Evolutionary conservation across 2,888 invertebrate species (phyloP), one percentile per base, ranked within the genome.

Genomic region (Dryomyza anilis): DNA sequence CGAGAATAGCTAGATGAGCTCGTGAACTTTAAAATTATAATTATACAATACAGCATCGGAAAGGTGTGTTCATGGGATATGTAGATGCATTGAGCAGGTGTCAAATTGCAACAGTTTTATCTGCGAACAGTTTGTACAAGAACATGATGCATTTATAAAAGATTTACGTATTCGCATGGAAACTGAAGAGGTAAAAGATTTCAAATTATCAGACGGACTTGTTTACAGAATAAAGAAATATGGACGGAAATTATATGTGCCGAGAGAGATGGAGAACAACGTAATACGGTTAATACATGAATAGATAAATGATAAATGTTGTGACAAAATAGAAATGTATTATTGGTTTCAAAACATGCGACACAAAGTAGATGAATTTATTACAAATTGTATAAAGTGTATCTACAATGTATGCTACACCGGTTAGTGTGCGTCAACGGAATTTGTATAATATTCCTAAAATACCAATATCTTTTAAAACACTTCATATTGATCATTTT

Each of bases 371-470:
- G 30, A 60, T 2, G 36, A 23, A 2, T 50, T 33, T 23, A 60
- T 39, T n/a, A 29, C 4, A 19, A 59, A 46, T 48, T 59, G 59
- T 16, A 10, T 59, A 8, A 59, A 59, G 30, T 59, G 59, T 30
- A 59, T 46, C 3, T n/a, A n/a, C n/a, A n/a, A 59, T 59, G 14
- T 59, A 46, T 29, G 23, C 59, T 3, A 21, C 46, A 7, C 36
- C 39, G n/a, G 29, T 5, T 50, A 14, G 6, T 2, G n/a, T 10
- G 8, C 29, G 36, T 39, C 14, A 16, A 10, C 3, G 14, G 6
- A 39, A 23, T 14, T 21, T 39, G 19, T 30, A 55, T 60, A 33
- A 33, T 33, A 33, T 33, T 8, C 33, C 33, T 6, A 33, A 33
- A 12, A 33, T 8, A 33, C 33, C 33, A 12, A 33, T 33, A 33